Percentiles rank a stretch among this genome's conserved stretches.
Conservation (phyloP, 1,140 invertebrate species). For the Antheraea pernyi region DNA sequence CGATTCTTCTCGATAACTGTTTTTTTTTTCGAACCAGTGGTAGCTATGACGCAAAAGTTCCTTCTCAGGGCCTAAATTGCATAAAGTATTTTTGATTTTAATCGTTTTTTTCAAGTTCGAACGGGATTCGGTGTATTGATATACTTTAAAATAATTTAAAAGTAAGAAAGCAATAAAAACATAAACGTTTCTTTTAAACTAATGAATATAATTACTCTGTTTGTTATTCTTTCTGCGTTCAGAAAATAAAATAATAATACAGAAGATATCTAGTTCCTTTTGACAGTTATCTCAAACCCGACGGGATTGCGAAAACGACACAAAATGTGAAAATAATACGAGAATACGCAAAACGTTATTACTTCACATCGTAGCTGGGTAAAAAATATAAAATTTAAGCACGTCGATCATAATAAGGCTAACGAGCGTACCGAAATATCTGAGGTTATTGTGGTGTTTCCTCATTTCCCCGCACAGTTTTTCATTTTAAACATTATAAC, state of each 20-base stretch:
- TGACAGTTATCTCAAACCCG: conserved; percentile 15
- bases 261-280: neutral
- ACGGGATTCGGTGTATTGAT: neutral
- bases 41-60: too few species aligned
- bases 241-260: conserved; percentile 11
- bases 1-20: too few species aligned
- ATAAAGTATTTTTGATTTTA: too few species aligned
- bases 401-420: conserved; percentile 24
- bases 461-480: neutral
- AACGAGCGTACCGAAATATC: conserved; percentile 28
- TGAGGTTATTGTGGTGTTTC: conserved; percentile 8
- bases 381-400: conserved; percentile 16
- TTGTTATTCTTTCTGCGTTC: neutral
- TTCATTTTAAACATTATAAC: neutral
- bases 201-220: too few species aligned
- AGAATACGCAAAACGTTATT: neutral
- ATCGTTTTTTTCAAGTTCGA: too few species aligned
- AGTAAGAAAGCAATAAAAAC: neutral
- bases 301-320: conserved; percentile 2
- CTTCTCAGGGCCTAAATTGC: too few species aligned
- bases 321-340: neutral
- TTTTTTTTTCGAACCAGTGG: too few species aligned
- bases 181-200: neutral
- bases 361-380: neutral
- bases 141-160: neutral